Base-by-base conservation (phyloP, 1,140 invertebrate species). In the Pseudachorutes palmiensis region DNA sequence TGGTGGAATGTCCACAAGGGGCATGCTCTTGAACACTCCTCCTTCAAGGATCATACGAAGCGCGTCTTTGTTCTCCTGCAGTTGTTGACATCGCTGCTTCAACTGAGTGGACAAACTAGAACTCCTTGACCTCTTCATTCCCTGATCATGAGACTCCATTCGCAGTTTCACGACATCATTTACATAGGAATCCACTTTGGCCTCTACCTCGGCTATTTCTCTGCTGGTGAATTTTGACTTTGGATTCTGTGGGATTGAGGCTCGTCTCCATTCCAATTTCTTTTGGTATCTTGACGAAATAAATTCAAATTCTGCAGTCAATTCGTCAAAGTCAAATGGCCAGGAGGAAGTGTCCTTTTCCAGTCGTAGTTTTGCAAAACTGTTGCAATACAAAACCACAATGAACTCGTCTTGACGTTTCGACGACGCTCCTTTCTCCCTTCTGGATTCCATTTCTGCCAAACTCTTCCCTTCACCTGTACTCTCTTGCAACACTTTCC, bases 321-420 rank as follows among this genome's bases (percentile, higher is more conserved):
- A 71, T n/a, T 71, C 67, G 12, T 73, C 67, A 66, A 71, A 73
- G 24, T 73, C 69, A 55, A 73, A 69, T 29, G 72, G 72, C 69
- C 69, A 73, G 48, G 62, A 31, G 1, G 67, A 33, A n/a, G 41
- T 51, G 5, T 72, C 55, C 33, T 64, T 69, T 55, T 71, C 69
- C 16, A 73, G 69, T 36, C 55, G 33, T 0, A 73, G 41, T n/a
- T 61, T 61, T 9, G 70, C 66, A 26, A 45, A 71, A 41, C 67
- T 67, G 48, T 74, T 74, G 51, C 72, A 74, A 36, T 74, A 74
- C 5, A 71, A 26, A 28, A 70, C 24, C 30, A 74, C 48, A 0
- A 73, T 55, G 14, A 33, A 55, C 22, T 64, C 72, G 55, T 70
- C 64, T 62, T 64, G 31, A 48, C 66, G 63, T 51, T 30, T 62